Conservation (phyloP, 2,113 vertebrate species). For the Genyomyrus donnyi region DNA sequence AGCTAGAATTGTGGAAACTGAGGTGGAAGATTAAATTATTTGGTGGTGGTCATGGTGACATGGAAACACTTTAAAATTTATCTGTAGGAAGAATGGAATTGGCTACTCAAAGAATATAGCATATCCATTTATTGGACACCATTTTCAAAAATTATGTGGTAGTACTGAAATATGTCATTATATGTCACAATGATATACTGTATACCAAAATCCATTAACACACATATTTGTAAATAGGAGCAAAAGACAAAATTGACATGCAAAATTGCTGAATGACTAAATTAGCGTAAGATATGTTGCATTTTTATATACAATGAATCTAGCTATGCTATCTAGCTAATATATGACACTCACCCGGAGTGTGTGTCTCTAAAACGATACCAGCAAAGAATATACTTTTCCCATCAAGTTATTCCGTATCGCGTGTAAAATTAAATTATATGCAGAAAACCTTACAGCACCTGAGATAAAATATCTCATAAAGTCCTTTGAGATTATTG, state of each 20-base stretch:
- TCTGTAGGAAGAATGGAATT: neutral
- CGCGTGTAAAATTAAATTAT: neutral
- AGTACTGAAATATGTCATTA: neutral
- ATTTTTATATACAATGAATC: neutral
- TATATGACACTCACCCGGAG: neutral
- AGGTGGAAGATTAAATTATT: neutral
- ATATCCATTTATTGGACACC: neutral
- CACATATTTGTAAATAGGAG: neutral
- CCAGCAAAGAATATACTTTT: neutral
- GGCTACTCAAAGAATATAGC: neutral
- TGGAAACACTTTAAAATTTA: neutral
- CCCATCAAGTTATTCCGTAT: neutral
- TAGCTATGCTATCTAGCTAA: neutral
- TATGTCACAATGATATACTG: neutral
- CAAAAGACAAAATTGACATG: neutral
- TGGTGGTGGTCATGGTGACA: neutral
- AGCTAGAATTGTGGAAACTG: neutral
- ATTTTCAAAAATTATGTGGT: neutral
- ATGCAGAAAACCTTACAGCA: neutral
- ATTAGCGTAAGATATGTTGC: neutral
- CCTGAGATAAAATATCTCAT: neutral
- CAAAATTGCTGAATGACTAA: neutral
- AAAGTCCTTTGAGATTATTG: neutral
- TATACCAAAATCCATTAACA: neutral
- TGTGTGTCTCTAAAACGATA: neutral